phyloP scores from a whole-genome alignment of 2,797 vertebrate genomes.

The Pelobates cultripes region DNA sequence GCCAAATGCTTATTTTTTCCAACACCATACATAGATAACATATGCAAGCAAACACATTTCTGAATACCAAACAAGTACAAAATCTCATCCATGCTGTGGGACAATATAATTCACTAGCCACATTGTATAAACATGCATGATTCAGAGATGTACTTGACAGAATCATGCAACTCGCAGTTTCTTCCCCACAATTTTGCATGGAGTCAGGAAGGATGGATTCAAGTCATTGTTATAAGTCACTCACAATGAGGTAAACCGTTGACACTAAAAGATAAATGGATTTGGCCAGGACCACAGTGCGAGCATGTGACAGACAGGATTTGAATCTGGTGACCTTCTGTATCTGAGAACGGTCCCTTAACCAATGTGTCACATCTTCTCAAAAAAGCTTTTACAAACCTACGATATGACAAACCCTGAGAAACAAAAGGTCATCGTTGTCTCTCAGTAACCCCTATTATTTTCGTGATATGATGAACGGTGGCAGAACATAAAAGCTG shows the following conservation, averaged over 20 bases:
- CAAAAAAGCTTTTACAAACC: conserved; percentile 42
- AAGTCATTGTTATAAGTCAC: conserved; percentile 39
- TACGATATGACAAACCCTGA: conserved; percentile 42
- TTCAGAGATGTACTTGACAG: not conserved
- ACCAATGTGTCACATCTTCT: conserved; percentile 51
- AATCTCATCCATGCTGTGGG: too few species aligned
- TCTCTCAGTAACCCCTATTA: conserved; percentile 45
- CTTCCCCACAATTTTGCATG: too few species aligned
- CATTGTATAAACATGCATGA: not conserved
- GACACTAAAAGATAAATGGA: conserved; percentile 42
- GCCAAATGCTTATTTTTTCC: too few species aligned
- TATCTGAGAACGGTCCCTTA: conserved; percentile 46
- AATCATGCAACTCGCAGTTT: too few species aligned
- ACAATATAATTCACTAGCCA: too few species aligned
- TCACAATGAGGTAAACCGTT: conserved; percentile 27
- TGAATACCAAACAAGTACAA: too few species aligned
- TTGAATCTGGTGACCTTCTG: conserved; percentile 35
- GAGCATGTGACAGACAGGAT: conserved; percentile 31
- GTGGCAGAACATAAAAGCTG: conserved; percentile 39
- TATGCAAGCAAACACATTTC: too few species aligned
- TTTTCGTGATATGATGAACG: conserved; percentile 53
- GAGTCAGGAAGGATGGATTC: conserved; percentile 20
- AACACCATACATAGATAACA: too few species aligned
- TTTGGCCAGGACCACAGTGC: conserved; percentile 27
- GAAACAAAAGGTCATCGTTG: conserved; percentile 51